phyloP scores from a whole-genome alignment of 2,888 invertebrate species.

The Acleris emargana region DNA sequence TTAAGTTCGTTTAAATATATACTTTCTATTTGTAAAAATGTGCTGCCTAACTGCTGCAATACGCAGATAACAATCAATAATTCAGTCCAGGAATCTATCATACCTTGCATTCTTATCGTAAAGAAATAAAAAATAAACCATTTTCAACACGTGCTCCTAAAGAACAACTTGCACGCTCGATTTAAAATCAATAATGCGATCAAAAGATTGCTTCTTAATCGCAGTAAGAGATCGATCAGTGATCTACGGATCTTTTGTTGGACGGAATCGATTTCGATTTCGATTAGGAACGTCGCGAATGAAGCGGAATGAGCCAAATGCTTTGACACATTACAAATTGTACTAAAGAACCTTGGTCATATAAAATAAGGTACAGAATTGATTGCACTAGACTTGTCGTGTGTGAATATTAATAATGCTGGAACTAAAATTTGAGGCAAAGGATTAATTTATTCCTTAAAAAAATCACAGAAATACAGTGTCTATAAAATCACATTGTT shows the following conservation, averaged over 20 bases:
- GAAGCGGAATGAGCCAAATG: constrained; percentile 45
- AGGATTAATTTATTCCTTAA: constrained; percentile 5
- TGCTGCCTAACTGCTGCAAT: too few relatives aligned
- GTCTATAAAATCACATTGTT: too few relatives aligned
- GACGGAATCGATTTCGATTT: constrained; percentile 70
- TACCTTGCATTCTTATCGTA: constrained; percentile 40
- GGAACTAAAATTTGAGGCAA: background rate
- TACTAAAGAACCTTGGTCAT: background rate
- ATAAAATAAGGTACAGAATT: constrained; percentile 1
- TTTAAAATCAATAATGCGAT: constrained; percentile 78
- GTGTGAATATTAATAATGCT: constrained; percentile 3
- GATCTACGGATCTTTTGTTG: constrained; percentile 76
- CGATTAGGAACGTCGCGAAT: constrained; percentile 66
- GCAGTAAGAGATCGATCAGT: constrained; percentile 77
- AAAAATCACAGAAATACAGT: background rate
- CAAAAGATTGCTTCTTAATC: constrained; percentile 74
- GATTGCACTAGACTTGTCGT: background rate
- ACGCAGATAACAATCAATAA: too few relatives aligned
- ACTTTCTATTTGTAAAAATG: too few relatives aligned
- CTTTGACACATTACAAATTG: background rate
- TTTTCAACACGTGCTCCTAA: constrained; percentile 48
- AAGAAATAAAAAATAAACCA: constrained; percentile 36
- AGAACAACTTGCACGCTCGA: constrained; percentile 63
- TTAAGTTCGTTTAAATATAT: too few relatives aligned
- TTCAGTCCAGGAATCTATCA: too few relatives aligned